Base-by-base conservation (phyloP, 2,113 vertebrate genomes). In the Corythaeola cristata region DNA sequence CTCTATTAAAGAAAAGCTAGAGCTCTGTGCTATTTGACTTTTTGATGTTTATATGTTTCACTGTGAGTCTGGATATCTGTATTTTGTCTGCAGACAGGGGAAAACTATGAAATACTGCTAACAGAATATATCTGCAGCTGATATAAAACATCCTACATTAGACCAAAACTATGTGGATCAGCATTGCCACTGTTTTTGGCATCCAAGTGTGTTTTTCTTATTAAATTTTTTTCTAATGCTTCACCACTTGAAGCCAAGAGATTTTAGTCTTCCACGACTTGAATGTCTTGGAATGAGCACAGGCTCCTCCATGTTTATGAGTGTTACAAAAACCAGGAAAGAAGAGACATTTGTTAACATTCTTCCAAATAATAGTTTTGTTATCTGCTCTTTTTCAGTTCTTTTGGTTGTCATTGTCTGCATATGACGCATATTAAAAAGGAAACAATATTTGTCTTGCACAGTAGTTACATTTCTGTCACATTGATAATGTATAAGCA, bases 321-420 rank as follows among this genome's bases (percentile, higher is more conserved):
- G 9, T 49, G 44, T 76, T 77, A 63, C 35, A 87, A 72, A 86
- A 90, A 45, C 11, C 41, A 90, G 52, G 30, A 83, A 75, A 85
- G 35, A 35, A 90, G 26, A 83, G 63, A 84, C 35, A 63, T 12
- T 75, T 95, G 59, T 93, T 84, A 84, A 67, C 21, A 64, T 89
- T 89, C 60, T 78, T 92, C 14, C 56, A 78, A 81, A 77, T 69
- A 59, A 66, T 16, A 41, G 18, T 41, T 93, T 52, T 77, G n/a
- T 41, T 86, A 24, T 67, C 63, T 93, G 64, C 7, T 92, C 22
- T 74, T 81, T 93, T 89, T 89, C 75, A 74, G 26, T 39, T 18
- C 15, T 71, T 90, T 74, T 74, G 20, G 52, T 35, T 72, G 14
- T n/a, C 49, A 41, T 71, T 87, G 10, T 47, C 32, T 67, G 9